Evolutionary conservation across 2,888 invertebrate species (phyloP).

Genomic region (Geophilus truncorum): DNA sequence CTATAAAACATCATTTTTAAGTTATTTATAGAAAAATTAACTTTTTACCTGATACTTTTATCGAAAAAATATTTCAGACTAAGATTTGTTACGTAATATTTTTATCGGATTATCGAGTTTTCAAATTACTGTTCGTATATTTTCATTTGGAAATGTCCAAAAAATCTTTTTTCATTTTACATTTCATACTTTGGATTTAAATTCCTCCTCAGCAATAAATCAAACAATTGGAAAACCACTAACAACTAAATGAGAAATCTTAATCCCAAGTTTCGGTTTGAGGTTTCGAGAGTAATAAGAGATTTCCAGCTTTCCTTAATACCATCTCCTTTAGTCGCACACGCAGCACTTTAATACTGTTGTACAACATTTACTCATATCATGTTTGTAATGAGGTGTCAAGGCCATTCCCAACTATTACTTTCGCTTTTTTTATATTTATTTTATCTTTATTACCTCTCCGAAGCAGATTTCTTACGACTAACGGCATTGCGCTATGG

Average conservation of each 20-base stretch:
- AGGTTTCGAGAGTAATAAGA: too few species aligned
- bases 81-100: background rate
- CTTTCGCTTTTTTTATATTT: background rate
- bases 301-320: too few species aligned
- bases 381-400: background rate
- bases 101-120: background rate
- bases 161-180: too few species aligned
- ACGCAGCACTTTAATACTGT: background rate
- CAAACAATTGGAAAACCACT: too few species aligned
- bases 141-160: too few species aligned
- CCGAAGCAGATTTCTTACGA: background rate
- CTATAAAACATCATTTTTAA: background rate
- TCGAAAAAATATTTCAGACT: background rate
- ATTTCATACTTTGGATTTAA: too few species aligned
- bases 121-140: background rate
- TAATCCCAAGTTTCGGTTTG: too few species aligned
- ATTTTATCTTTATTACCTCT: background rate
- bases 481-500: background rate
- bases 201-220: too few species aligned
- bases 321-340: background rate
- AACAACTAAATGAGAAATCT: too few species aligned
- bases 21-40: background rate
- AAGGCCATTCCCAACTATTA: background rate
- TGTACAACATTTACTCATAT: background rate
- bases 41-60: background rate